Evolutionary conservation across 2,113 vertebrate genomes (phyloP).

Genomic region (Gnathonemus echidnorhynchus): DNA sequence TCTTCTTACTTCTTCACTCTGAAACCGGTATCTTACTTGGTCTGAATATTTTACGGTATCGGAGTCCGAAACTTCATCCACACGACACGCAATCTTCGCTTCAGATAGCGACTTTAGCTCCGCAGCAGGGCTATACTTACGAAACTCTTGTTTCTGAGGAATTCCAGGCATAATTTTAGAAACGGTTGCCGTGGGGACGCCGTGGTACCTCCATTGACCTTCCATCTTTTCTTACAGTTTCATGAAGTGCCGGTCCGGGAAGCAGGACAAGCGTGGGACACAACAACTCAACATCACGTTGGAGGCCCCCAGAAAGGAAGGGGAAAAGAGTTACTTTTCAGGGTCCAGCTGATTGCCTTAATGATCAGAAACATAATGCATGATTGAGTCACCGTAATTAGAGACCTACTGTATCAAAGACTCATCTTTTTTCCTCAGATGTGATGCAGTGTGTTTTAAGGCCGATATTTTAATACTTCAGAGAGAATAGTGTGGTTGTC

Average conservation of each 20-base stretch:
- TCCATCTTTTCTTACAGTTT: neutral
- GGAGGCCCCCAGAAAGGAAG: neutral
- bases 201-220: neutral
- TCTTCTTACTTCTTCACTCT: neutral
- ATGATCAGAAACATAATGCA: constrained; percentile 12
- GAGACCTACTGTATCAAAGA: neutral
- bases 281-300: neutral
- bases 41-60: neutral
- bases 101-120: neutral
- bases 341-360: constrained; percentile 13
- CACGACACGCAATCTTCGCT: neutral
- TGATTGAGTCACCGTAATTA: neutral
- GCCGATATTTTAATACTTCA: neutral
- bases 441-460: constrained; percentile 6
- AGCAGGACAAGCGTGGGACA: neutral
- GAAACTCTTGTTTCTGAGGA: neutral
- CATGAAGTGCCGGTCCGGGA: neutral
- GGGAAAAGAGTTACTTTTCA: neutral
- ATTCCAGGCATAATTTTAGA: neutral
- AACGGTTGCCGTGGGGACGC: neutral
- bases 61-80: neutral
- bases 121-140: neutral
- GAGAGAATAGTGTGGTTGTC: neutral
- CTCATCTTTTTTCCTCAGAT: neutral
- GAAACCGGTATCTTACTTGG: neutral